A percentile compares a stretch with the other conserved stretches of the same genome.
Evolutionary conservation across 2,113 vertebrate genomes (phyloP).

Genomic region (Synodontis membranacea): DNA sequence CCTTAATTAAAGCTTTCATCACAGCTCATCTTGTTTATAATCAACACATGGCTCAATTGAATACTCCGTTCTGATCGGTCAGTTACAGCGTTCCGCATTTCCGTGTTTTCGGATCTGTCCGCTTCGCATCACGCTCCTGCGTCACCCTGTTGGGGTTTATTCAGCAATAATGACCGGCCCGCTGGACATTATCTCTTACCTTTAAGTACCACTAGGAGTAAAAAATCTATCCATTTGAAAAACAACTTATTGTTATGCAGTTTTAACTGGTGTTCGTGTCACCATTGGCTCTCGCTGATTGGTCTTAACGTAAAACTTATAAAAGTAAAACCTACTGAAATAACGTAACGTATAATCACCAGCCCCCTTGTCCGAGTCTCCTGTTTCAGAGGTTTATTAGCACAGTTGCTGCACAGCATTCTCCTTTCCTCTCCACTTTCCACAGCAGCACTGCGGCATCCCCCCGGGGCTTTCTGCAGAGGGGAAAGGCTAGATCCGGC

Average conservation of each 20-base stretch:
- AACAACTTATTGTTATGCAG: neutral
- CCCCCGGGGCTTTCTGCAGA: conserved; percentile 17
- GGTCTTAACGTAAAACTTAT: neutral
- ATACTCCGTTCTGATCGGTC: too few species aligned
- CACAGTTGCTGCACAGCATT: neutral
- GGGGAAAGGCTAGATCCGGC: neutral
- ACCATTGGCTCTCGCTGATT: neutral
- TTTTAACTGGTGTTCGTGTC: too few species aligned
- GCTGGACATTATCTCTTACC: too few species aligned
- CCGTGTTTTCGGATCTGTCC: too few species aligned
- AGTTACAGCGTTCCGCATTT: too few species aligned
- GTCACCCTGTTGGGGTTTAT: too few species aligned
- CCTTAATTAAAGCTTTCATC: too few species aligned
- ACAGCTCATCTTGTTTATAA: too few species aligned
- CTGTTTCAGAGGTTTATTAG: neutral
- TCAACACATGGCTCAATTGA: too few species aligned
- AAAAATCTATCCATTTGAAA: neutral
- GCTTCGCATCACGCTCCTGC: too few species aligned
- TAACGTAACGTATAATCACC: neutral
- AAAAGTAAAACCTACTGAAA: neutral
- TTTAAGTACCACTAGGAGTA: neutral
- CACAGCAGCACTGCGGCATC: neutral
- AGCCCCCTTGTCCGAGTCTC: neutral
- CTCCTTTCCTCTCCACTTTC: neutral
- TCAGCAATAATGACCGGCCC: too few species aligned